phyloP scores from a whole-genome alignment of 2,113 vertebrate species.

The Plotosus lineatus region DNA sequence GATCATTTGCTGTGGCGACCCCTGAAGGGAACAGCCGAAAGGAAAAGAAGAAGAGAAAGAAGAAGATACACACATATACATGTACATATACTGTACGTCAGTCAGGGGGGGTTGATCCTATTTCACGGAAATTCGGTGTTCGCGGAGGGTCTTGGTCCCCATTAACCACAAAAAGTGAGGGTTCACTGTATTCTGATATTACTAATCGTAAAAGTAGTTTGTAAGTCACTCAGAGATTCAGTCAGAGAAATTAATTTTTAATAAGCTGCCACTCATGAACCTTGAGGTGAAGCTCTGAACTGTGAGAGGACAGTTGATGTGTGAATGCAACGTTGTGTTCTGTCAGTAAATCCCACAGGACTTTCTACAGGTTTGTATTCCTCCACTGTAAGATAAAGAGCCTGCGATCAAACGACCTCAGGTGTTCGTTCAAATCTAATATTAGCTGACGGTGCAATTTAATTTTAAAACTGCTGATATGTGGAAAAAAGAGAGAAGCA shows the following conservation, averaged over 20 bases:
- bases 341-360: neutral
- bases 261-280: neutral
- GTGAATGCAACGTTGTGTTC: neutral
- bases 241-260: neutral
- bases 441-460: constrained; percentile 5
- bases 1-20: too few relatives aligned
- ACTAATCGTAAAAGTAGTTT: neutral
- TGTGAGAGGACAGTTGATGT: too few relatives aligned
- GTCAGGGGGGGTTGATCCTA: too few relatives aligned
- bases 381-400: neutral
- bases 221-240: neutral
- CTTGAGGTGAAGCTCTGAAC: neutral
- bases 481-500: neutral
- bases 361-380: neutral
- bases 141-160: too few relatives aligned
- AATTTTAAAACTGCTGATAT: neutral
- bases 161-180: too few relatives aligned
- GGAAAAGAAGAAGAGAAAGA: too few relatives aligned
- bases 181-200: too few relatives aligned
- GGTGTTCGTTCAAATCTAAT: constrained; percentile 13
- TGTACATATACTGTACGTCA: too few relatives aligned
- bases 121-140: too few relatives aligned
- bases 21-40: too few relatives aligned
- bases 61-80: too few relatives aligned
- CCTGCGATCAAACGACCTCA: neutral